Base-by-base conservation (phyloP, 2,888 invertebrate species). In the Amitus sp. region DNA sequence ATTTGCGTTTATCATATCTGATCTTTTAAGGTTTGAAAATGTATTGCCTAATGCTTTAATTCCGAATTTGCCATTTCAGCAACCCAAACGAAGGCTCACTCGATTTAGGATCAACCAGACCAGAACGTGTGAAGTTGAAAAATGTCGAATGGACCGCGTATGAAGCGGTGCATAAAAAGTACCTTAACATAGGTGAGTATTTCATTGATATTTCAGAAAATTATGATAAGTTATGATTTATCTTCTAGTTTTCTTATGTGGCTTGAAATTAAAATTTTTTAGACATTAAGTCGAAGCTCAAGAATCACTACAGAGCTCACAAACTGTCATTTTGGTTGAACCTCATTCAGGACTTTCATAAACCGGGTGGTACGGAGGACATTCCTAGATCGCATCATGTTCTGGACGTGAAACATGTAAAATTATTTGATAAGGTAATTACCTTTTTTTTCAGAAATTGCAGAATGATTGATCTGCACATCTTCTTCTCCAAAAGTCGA, bases 91-190 rank as follows among this genome's bases (percentile, higher is more conserved):
- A 94, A 78, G 82, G 82, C 1, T 79, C 79, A 10, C 91, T 92
- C 13, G 90, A 90, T 82, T 87, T 86, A 54, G 79, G 80, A 19
- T 72, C 82, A 17, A 87, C 88, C n/a, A 84, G 93, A 60, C 91
- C 91, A 74, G 93, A 93, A 72, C 86, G 92, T 65, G 91, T 89
- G 67, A 86, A 94, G 70, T 88, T 92, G 82, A 93, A 94, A 83
- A 94, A 93, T 75, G 90, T 94, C 59, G 94, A 94, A 75, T 98
- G 97, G 97, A 94, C 93, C 1, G 92, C 93, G 0, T 97, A 96
- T 78, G 95, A 96, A 82, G 91, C 91, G 28, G 92, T 93, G 20
- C 95, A 95, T 76, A 96, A 96, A 82, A 95, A 95, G 78, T 97
- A 95, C 84, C 85, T 97, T 67, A 93, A 92, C 84, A 89, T 96